Base-by-base conservation (phyloP, 2,797 vertebrate species). In the Urosaurus nigricauda region DNA sequence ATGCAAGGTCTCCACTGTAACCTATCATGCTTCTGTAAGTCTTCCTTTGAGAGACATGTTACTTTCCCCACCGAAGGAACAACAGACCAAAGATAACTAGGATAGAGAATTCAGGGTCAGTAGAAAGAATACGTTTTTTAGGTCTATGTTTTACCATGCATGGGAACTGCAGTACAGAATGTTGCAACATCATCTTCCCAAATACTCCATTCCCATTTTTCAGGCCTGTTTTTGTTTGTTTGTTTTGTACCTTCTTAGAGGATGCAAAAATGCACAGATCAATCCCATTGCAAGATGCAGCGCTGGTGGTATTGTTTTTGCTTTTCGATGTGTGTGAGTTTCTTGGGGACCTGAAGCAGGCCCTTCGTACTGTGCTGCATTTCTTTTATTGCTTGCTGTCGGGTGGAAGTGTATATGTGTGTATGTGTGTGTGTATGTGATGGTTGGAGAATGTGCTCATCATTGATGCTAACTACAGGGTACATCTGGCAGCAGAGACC, bases 401-500 rank as follows among this genome's bases (percentile, higher is more conserved):
- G 40, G n/a, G 17, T 29, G 51, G 35, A 19, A 68, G 2, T 68
- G 65, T n/a, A n/a, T n/a, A n/a, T 32, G n/a, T 35, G 65, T 26
- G 74, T 75, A 29, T 19, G 81, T 17, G 81, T 17, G 65, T 26
- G 16, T n/a, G n/a, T n/a, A n/a, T n/a, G n/a, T n/a, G n/a, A n/a
- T n/a, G n/a, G 71, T 9, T 71, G 6, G 29, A 65, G 60, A 82
- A 83, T 77, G 53, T 7, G 26, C 43, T 83, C 60, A n/a, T 63
- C 13, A 13, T 53, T 86, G 84, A 86, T 51, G 58, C 84, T 89
- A 89, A 89, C 84, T 77, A 56, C 71, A 77, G 85, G 84, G 71
- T 86, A 86, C 88, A 83, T 77, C 84, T 89, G 88, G 84, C 84
- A 89, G 73, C 84, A 78, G 17, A 89, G 35, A 75, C 84, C 84